Evolutionary conservation across 92 coral and sea anemone genomes (phyloP), one percentile per base, ranked within the genome.

Genomic region (Metridium senile): DNA sequence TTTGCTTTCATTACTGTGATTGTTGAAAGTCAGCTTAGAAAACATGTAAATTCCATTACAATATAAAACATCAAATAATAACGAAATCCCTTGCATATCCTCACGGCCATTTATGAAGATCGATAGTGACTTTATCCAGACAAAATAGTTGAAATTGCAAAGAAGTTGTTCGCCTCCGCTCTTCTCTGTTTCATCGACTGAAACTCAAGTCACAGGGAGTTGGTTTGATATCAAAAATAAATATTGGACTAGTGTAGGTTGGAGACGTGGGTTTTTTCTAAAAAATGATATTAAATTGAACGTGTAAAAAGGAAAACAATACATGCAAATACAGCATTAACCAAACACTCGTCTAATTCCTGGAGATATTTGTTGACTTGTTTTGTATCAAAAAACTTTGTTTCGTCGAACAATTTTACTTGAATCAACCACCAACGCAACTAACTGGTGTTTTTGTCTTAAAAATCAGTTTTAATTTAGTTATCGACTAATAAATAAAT

Each of bases 81-180:
- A 6, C 31, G 6, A 23, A 1, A 8, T 59, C 13, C 7, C 28
- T 59, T 25, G 26, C 65, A 59, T 22, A 26, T 22, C 29, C 8
- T 26, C 4, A 1, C 11, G 65, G 65, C 8, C 16, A 4, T 26
- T 19, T 54, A 54, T 20, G 17, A 54, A 20, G 26, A 63, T 30
- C 31, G 69, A 29, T 31, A 29, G 1, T 63, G 69, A 63, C 20
- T 63, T 30, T 63, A 63, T 26, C 69, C 69, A 63, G 69, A 63
- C 69, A 63, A 30, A 63, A 63, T 28, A 63, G 39, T 63, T 63
- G 39, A 63, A 2, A 28, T 59, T 26, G 30, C 66, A 59, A 20
- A 39, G 49, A n/a, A 6, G 49, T 39, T 4, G 49, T 13, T 4
- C 49, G 49, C 49, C 49, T 39, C 49, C 49, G 13, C 49, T 39